Conservation (phyloP, 2,888 invertebrate species). For the Celastrina argiolus region DNA sequence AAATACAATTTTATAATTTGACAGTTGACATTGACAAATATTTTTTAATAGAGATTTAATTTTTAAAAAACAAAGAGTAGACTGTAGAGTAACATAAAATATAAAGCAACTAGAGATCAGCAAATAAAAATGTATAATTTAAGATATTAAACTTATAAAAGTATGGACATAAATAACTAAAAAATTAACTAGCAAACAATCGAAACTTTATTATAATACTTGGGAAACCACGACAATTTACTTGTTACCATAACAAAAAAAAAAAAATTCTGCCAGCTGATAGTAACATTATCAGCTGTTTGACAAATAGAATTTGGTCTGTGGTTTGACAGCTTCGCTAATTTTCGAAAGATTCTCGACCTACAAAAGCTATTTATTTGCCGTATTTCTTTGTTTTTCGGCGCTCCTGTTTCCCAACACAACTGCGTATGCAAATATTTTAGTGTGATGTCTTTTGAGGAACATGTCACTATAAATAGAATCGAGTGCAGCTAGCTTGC, state of each 20-base stretch:
- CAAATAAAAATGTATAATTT: too few species aligned
- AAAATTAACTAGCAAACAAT: too few species aligned
- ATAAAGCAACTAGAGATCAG: too few species aligned
- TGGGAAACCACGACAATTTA: not conserved
- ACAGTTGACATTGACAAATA: too few species aligned
- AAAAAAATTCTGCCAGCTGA: not conserved
- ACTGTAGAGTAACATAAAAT: too few species aligned
- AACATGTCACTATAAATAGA: constrained; percentile 56
- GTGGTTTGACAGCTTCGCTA: constrained; percentile 50
- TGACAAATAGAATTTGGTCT: constrained; percentile 29
- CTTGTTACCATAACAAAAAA: constrained; percentile 16
- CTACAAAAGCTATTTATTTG: constrained; percentile 45
- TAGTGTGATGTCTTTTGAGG: constrained; percentile 39
- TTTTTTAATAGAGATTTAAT: too few species aligned
- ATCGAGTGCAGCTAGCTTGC: constrained; percentile 48
- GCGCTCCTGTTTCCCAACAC: constrained; percentile 34
- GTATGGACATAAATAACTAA: too few species aligned
- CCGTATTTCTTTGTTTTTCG: constrained; percentile 41
- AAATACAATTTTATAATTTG: too few species aligned
- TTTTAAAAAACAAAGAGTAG: too few species aligned
- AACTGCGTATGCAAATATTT: constrained; percentile 32
- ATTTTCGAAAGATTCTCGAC: constrained; percentile 53
- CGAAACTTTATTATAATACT: too few species aligned
- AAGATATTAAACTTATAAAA: too few species aligned
- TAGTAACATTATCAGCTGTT: constrained; percentile 54